Evolutionary conservation across 1,140 invertebrate genomes (phyloP), one percentile per base, ranked within the genome.

Genomic region (Lerema accius): DNA sequence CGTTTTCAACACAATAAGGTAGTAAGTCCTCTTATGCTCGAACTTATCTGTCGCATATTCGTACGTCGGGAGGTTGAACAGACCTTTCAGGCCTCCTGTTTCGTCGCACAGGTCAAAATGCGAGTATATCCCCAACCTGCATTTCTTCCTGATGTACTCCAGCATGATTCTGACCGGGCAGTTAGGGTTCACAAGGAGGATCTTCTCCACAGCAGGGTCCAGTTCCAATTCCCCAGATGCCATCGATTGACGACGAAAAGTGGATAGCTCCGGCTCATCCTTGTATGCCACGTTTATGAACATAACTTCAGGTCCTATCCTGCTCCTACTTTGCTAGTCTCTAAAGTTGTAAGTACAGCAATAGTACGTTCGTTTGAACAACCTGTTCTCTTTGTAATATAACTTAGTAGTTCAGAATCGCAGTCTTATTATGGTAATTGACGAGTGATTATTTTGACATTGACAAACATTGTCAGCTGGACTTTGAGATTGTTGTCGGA

Each of bases 121-220:
- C 0, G 83, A 80, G 66, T 70, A 86, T 0, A 59, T 59, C 0
- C 75, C 86, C 0, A 89, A 55, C 32, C 66, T 73, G 59, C 84
- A 89, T 40, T 74, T 78, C 66, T 79, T 84, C 48, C 86, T 58
- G 6, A 89, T 86, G 15, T 84, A 89, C 59, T 89, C 86, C 49
- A 89, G 39, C 80, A 89, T 86, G 3, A 86, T 76, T 28, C 84
- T 60, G 4, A 88, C 78, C 0, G 71, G 82, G 16, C 86, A 88
- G 6, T 82, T 71, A 0, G 85, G 82, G 66, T 88, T 87, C 0
- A 88, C 78, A 4, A 89, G 51, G 6, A 89, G 45, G 0, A 67
- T 73, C 51, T 81, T 86, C 46, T 89, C 86, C 1, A 76, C 49
- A 0, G 80, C 72, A 0, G 67, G 7, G 43, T 86, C 84, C 0